phyloP scores from a whole-genome alignment of 2,797 vertebrate genomes.

The Oryzias sinensis region DNA sequence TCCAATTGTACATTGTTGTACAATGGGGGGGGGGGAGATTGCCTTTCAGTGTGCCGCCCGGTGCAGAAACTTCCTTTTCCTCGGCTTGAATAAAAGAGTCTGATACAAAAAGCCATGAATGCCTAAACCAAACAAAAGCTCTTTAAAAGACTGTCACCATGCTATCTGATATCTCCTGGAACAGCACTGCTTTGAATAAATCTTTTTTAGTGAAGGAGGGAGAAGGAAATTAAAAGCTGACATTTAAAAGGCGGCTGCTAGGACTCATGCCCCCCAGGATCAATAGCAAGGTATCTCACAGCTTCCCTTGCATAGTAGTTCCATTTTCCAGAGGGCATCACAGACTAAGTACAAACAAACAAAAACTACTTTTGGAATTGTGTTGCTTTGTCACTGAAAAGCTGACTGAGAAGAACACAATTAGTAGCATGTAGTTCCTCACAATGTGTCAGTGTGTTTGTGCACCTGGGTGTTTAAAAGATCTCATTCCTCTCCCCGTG shows the following conservation, averaged over 20 bases:
- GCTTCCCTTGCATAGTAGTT: constrained; percentile 62
- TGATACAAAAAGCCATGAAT: constrained; percentile 76
- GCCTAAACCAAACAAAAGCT: constrained; percentile 77
- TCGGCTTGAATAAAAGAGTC: constrained; percentile 71
- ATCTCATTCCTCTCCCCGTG: constrained; percentile 33
- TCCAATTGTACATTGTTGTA: constrained; percentile 68
- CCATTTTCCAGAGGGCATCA: constrained; percentile 55
- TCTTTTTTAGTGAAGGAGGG: constrained; percentile 62
- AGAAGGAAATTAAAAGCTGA: constrained; percentile 77
- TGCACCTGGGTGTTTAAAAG: constrained; percentile 40
- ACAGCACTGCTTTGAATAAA: constrained; percentile 74
- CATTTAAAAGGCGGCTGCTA: constrained; percentile 70
- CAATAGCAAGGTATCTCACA: constrained; percentile 67
- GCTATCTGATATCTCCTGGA: constrained; percentile 78
- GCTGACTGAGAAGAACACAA: constrained; percentile 3
- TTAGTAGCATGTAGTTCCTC: background rate
- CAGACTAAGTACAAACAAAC: constrained; percentile 58
- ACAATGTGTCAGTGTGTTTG: constrained; percentile 14
- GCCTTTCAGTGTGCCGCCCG: constrained; percentile 69
- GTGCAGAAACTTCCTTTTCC: constrained; percentile 69
- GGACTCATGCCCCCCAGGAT: constrained; percentile 63
- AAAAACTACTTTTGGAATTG: constrained; percentile 49
- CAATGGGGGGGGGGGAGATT: constrained; percentile 72
- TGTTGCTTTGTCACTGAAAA: constrained; percentile 48
- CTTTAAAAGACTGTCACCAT: constrained; percentile 76